Percentiles rank a stretch among this genome's conserved stretches.
phyloP scores from a whole-genome alignment of 92 coral and sea anemone species.

The Paragorgia papillata region DNA sequence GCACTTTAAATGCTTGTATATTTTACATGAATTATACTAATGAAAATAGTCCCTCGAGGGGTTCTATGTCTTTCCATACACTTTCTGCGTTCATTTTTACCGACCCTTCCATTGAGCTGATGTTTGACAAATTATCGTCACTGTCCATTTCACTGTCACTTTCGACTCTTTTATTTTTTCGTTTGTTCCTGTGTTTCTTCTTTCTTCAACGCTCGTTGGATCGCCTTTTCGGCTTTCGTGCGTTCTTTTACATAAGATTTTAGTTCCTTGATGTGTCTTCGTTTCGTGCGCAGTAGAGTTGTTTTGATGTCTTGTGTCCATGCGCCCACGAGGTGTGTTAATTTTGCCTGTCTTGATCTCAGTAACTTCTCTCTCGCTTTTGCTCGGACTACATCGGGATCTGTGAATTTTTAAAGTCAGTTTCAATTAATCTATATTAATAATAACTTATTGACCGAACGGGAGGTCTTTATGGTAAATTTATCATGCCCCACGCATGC shows the following conservation, averaged over 20 bases:
- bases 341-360: neutral
- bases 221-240: neutral
- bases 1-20: neutral
- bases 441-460: too few relatives aligned
- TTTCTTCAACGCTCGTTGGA: neutral
- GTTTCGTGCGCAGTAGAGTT: conserved; percentile 5
- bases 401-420: too few relatives aligned
- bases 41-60: conserved; percentile 26
- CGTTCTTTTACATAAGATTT: neutral
- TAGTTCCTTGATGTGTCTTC: conserved; percentile 22
- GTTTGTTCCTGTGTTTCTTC: conserved; percentile 5
- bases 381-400: neutral
- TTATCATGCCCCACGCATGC: too few relatives aligned
- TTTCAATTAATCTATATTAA: too few relatives aligned
- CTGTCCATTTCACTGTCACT: neutral
- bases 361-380: conserved; percentile 5
- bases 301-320: neutral
- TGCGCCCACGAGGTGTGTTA: neutral
- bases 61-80: conserved; percentile 8
- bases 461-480: too few relatives aligned
- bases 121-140: conserved; percentile 3
- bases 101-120: neutral
- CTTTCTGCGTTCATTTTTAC: neutral
- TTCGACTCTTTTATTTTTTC: conserved; percentile 11
- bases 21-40: neutral